Percentiles rank a stretch among this genome's conserved stretches.
phyloP scores from a whole-genome alignment of 2,888 invertebrate genomes.

The Rosalia funebris region DNA sequence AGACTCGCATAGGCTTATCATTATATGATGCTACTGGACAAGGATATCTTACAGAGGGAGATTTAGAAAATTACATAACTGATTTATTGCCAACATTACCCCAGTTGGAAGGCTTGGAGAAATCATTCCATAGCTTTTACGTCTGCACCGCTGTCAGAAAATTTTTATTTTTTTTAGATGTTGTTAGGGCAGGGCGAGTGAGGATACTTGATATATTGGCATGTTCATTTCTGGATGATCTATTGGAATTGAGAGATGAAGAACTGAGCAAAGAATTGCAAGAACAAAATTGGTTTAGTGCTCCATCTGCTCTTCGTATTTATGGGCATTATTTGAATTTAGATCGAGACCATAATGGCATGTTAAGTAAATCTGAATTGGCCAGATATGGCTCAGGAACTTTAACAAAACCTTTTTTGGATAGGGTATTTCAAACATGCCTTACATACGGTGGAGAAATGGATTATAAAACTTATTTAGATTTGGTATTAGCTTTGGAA shows the following conservation, averaged over 20 bases:
- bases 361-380: slow-evolving; percentile 91
- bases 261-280: slow-evolving; percentile 80
- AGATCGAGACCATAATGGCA: slow-evolving; percentile 94
- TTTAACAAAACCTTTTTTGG: slow-evolving; percentile 88
- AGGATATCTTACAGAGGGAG: slow-evolving; percentile 70
- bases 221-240: slow-evolving; percentile 90
- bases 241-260: slow-evolving; percentile 73
- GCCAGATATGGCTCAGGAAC: slow-evolving; percentile 92
- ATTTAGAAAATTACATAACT: slow-evolving; percentile 93
- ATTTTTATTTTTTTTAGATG: slow-evolving; percentile 96
- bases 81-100: slow-evolving; percentile 93
- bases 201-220: slow-evolving; percentile 91
- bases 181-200: slow-evolving; percentile 85
- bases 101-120: slow-evolving; percentile 89
- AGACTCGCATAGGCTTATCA: slow-evolving; percentile 92
- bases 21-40: slow-evolving; percentile 94
- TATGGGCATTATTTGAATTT: slow-evolving; percentile 95
- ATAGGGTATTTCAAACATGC: slow-evolving; percentile 94
- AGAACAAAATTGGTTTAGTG: slow-evolving; percentile 92
- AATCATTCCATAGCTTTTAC: slow-evolving; percentile 95
- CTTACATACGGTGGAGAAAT: slow-evolving; percentile 94
- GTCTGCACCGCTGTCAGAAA: slow-evolving; percentile 95
- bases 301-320: slow-evolving; percentile 86
- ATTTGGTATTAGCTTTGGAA: slow-evolving; percentile 92
- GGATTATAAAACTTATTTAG: slow-evolving; percentile 97